Conservation (phyloP, 2,888 invertebrate species). For the Phrixothrix hirtus region DNA sequence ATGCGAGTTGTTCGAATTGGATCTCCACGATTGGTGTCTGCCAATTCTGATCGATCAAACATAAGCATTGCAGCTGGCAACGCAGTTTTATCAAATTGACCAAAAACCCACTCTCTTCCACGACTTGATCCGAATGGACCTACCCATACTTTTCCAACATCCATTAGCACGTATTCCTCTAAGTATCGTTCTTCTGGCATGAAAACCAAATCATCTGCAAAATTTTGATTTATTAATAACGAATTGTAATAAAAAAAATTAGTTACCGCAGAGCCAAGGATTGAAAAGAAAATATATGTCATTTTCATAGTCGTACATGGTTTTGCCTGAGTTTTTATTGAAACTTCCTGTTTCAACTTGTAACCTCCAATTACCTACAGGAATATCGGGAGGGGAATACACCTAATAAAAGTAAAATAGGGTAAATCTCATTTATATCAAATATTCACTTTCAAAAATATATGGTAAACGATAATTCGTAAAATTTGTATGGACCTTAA, state of each 20-base stretch:
- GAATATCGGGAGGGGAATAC: slow-evolving; percentile 65
- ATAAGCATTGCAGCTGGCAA: slow-evolving; percentile 72
- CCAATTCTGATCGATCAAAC: slow-evolving; percentile 67
- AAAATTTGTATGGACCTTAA: no score
- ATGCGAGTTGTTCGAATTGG: slow-evolving; percentile 70
- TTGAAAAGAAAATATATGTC: slow-evolving; percentile 79
- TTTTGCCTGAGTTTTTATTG: slow-evolving; percentile 52
- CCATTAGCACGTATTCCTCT: slow-evolving; percentile 78
- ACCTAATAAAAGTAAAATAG: slow-evolving; percentile 60
- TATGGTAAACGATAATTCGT: no score
- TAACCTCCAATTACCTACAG: slow-evolving; percentile 71
- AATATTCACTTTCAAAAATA: no score
- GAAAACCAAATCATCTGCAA: slow-evolving; percentile 73
- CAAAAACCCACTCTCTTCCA: slow-evolving; percentile 83
- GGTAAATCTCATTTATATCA: slow-evolving; percentile 1
- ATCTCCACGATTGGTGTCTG: slow-evolving; percentile 66
- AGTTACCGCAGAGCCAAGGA: slow-evolving; percentile 78
- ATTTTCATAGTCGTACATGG: slow-evolving; percentile 64
- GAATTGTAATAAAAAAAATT: neutral
- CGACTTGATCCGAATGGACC: slow-evolving; percentile 72
- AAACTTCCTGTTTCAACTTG: slow-evolving; percentile 64
- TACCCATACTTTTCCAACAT: slow-evolving; percentile 85
- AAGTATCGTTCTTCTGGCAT: slow-evolving; percentile 71
- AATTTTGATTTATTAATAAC: slow-evolving; percentile 17
- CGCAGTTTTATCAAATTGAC: slow-evolving; percentile 75